Evolutionary conservation across 2,113 vertebrate species (phyloP).

Genomic region (Thinocorus orbignyianus): DNA sequence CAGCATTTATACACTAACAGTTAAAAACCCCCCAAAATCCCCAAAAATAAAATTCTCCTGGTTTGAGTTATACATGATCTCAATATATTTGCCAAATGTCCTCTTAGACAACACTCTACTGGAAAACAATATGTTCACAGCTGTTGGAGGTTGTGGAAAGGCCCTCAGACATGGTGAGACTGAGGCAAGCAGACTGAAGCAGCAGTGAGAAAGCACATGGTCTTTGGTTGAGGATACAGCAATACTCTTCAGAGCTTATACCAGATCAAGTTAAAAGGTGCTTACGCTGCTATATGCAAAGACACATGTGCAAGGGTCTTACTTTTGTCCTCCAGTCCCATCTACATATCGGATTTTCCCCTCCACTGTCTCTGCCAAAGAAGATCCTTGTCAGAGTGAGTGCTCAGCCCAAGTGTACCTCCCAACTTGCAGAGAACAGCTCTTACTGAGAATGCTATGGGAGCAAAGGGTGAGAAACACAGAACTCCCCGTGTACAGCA

Average conservation of each 20-base stretch:
- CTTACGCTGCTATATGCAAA: background rate
- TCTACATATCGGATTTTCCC: rapidly evolving
- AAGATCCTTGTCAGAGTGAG: background rate
- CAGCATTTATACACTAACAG: background rate
- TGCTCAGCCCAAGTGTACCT: background rate
- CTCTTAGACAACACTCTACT: background rate
- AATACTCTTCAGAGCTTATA: background rate
- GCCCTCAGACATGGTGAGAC: background rate
- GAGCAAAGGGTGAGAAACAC: background rate
- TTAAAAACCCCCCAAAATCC: background rate
- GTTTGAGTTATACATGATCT: background rate
- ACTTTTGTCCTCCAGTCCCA: background rate
- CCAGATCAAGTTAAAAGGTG: background rate
- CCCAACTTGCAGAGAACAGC: background rate
- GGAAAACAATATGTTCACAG: background rate
- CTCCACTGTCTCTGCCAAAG: background rate
- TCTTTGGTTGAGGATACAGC: background rate
- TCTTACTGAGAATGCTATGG: background rate
- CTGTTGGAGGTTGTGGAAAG: background rate
- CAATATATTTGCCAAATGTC: background rate
- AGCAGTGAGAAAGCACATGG: rapidly evolving
- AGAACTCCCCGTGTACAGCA: background rate
- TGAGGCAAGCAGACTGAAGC: background rate
- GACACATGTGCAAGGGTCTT: background rate
- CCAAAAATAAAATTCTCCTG: no score